A percentile compares a stretch with the other conserved stretches of the same genome.
phyloP scores from a whole-genome alignment of 2,113 vertebrate species.

The Otolemur garnettii region DNA sequence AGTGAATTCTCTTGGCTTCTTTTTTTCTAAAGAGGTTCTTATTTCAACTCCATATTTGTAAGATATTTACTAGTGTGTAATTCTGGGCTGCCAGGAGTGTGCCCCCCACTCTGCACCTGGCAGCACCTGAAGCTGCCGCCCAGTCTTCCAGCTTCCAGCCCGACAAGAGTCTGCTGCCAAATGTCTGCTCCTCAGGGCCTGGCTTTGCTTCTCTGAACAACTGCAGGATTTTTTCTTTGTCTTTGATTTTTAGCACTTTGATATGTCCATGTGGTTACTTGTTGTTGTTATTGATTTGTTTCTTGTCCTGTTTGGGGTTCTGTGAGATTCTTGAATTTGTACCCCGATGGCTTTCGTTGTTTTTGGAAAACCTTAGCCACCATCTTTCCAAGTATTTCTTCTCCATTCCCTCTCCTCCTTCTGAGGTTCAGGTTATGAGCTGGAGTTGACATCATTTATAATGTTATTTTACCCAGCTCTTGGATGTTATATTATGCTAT shows the following conservation, averaged over 20 bases:
- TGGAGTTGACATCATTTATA: background rate
- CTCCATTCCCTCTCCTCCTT: background rate
- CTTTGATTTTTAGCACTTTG: background rate
- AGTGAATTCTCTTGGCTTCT: background rate
- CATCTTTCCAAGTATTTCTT: background rate
- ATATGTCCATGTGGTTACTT: background rate
- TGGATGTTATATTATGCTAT: rapidly evolving
- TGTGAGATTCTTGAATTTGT: background rate
- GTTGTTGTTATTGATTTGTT: background rate
- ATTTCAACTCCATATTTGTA: background rate
- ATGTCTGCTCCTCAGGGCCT: background rate
- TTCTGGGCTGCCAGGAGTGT: background rate
- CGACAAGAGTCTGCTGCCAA: background rate
- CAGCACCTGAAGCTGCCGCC: too few species aligned
- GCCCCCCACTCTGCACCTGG: background rate
- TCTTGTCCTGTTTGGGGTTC: background rate
- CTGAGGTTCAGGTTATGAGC: background rate
- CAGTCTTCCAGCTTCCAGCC: background rate
- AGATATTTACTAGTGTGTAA: background rate
- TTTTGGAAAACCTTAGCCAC: background rate
- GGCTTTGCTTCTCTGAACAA: background rate
- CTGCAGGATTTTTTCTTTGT: background rate
- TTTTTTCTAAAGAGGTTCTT: background rate
- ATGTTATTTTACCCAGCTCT: background rate
- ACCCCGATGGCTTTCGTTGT: background rate